Evolutionary conservation across 2,888 invertebrate genomes (phyloP).

Genomic region (Beris morrisii): DNA sequence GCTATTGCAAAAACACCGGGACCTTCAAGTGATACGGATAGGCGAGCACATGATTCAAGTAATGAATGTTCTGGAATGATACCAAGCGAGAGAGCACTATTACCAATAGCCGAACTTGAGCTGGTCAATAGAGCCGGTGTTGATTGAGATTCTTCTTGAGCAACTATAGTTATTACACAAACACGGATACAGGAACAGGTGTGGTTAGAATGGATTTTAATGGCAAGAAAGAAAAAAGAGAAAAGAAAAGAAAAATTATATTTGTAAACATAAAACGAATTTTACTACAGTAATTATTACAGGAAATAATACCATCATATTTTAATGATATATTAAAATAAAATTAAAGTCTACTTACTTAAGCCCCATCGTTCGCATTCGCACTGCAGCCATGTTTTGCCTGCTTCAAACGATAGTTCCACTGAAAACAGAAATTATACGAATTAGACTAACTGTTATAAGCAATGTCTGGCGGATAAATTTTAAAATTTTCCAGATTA

Average conservation of each 20-base stretch:
- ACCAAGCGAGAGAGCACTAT: slow-evolving; percentile 68
- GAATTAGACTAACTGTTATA: no score
- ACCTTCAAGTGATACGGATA: slow-evolving; percentile 86
- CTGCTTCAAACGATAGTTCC: slow-evolving; percentile 83
- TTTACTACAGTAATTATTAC: not conserved
- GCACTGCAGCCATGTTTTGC: slow-evolving; percentile 87
- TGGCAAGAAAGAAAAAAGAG: slow-evolving; percentile 12
- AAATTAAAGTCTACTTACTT: slow-evolving; percentile 49
- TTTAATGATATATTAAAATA: not conserved
- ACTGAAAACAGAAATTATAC: slow-evolving; percentile 59
- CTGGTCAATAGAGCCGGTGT: slow-evolving; percentile 81
- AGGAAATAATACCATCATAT: not conserved
- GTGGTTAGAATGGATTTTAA: slow-evolving; percentile 9
- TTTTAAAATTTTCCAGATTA: no score
- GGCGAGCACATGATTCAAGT: slow-evolving; percentile 81
- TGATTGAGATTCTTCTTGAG: slow-evolving; percentile 88
- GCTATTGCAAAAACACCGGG: slow-evolving; percentile 69
- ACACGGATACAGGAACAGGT: not conserved
- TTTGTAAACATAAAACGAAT: not conserved
- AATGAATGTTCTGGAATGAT: slow-evolving; percentile 86
- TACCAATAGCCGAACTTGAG: slow-evolving; percentile 62
- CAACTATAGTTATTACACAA: slow-evolving; percentile 61
- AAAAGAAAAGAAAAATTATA: slow-evolving; percentile 11
- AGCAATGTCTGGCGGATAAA: no score
- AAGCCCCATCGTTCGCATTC: slow-evolving; percentile 86